Base-by-base conservation (phyloP, 2,888 invertebrate genomes). In the Eueremaeus valkanovi region DNA sequence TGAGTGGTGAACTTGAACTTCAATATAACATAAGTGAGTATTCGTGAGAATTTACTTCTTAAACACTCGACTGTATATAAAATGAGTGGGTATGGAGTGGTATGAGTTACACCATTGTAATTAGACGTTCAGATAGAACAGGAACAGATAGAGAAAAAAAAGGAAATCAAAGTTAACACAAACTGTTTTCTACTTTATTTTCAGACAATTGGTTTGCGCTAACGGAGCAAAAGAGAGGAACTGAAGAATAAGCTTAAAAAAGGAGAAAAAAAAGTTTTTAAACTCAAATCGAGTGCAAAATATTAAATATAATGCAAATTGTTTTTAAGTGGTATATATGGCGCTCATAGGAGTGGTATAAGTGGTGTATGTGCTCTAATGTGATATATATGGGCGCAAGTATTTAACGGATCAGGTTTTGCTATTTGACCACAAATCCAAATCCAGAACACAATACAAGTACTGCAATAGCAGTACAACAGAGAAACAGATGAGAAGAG, bases 41-140 rank as follows among this genome's bases (percentile, higher is more conserved):
- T 45, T 45, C 45, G 45, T 45, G 45, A 45, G 45, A 45, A 45
- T 45, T 45, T 45, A 45, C 45, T 45, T 45, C 45, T 45, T 45
- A 49, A 21, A 49, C n/a, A 49, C n/a, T 21, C n/a, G 21, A 49
- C 49, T 49, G 49, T 1, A 49, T 13, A n/a, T 49, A 21, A 45
- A 8, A 16, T 13, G 42, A 49, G 49, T 49, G 49, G 49, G 49
- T n/a, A 49, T 49, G 18, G 49, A 21, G 49, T 49, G 40, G 40
- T 6, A n/a, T 21, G 18, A 49, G 49, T 49, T 49, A 21, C n/a
- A 49, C 18, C 49, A 49, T 49, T 49, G 21, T 49, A 49, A 49
- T 49, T 49, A 8, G 49, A 49, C n/a, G n/a, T n/a, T n/a, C n/a
- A 1, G 18, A 21, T 21, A 49, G 49, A 49, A 21, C 49, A 49